Conservation (phyloP, 2,888 invertebrate species). For the Patella depressa region DNA sequence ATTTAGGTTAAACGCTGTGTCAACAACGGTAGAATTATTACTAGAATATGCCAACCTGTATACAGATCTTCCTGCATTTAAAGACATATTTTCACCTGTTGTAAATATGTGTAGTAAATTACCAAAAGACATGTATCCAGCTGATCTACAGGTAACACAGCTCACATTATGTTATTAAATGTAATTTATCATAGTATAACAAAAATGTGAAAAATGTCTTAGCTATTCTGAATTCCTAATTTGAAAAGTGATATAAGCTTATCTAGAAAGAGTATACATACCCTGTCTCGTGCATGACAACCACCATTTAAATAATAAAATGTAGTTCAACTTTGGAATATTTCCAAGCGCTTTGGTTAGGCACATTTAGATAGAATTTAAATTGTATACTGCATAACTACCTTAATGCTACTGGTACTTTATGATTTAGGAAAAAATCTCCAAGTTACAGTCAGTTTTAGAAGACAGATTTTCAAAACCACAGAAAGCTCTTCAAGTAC, state of each 20-base stretch:
- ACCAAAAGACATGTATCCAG: conserved; percentile 44
- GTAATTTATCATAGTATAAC: too few species aligned
- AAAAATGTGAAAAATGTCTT: too few species aligned
- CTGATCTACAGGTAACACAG: conserved; percentile 42
- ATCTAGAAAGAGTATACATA: too few species aligned
- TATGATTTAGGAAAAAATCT: conserved; percentile 30
- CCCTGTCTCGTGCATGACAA: too few species aligned
- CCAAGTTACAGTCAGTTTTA: conserved; percentile 26
- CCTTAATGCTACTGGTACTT: background rate
- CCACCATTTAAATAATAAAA: too few species aligned
- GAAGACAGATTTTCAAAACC: conserved; percentile 29
- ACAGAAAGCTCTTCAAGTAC: conserved; percentile 72
- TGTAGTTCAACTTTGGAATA: too few species aligned
- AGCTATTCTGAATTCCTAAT: too few species aligned
- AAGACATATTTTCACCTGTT: conserved; percentile 58
- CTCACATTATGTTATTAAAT: too few species aligned
- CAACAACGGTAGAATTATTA: conserved; percentile 43
- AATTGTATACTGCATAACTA: too few species aligned
- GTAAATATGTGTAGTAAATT: conserved; percentile 46
- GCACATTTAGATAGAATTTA: too few species aligned
- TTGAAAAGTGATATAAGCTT: too few species aligned
- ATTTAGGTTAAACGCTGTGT: conserved; percentile 48
- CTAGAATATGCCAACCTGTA: conserved; percentile 51
- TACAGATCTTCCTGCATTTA: conserved; percentile 47
- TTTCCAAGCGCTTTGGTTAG: too few species aligned